Evolutionary conservation across 2,888 invertebrate genomes (phyloP).

Genomic region (Bellardia bayeri): DNA sequence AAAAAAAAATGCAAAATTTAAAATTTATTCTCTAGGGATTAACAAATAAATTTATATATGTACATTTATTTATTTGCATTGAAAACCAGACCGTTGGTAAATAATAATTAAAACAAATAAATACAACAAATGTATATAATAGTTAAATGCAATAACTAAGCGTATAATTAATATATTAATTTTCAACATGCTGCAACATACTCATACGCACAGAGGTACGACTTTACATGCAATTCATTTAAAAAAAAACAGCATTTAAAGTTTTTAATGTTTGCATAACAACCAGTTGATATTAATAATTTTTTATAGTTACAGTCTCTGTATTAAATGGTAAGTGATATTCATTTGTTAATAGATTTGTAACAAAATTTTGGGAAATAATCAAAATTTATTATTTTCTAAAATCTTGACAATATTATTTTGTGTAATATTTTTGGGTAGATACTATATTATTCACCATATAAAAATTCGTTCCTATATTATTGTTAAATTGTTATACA

Average conservation of each 20-base stretch:
- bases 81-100: constrained; percentile 66
- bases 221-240: background rate
- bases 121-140: constrained; percentile 41
- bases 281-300: constrained; percentile 38
- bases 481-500: too few species aligned
- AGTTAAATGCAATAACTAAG: constrained; percentile 58
- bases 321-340: background rate
- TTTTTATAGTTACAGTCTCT: background rate
- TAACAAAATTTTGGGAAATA: background rate
- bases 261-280: constrained; percentile 16
- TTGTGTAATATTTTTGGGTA: too few species aligned
- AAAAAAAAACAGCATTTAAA: background rate
- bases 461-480: too few species aligned
- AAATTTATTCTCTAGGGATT: constrained; percentile 30
- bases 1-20: background rate
- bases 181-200: constrained; percentile 50
- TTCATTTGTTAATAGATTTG: background rate
- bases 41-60: constrained; percentile 48
- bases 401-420: too few species aligned
- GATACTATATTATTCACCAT: too few species aligned
- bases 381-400: too few species aligned
- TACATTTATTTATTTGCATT: constrained; percentile 60
- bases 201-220: background rate
- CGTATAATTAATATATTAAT: constrained; percentile 71
- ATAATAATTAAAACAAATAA: constrained; percentile 69